Evolutionary conservation across 2,888 invertebrate genomes (phyloP).

Genomic region (Nowickia ferox): DNA sequence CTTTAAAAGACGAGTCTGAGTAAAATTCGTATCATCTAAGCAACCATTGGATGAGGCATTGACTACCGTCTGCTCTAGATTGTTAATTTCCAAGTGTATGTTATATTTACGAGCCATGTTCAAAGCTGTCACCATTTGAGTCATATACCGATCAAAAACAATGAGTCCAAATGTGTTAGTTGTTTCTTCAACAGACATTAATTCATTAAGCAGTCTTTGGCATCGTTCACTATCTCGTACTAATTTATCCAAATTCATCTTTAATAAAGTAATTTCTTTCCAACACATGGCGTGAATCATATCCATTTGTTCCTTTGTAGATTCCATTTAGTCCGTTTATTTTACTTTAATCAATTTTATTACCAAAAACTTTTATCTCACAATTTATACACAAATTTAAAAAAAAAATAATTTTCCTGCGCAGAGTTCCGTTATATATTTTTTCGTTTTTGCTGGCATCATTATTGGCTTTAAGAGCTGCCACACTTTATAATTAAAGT

Average conservation of each 20-base stretch:
- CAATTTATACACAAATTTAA: too few relatives aligned
- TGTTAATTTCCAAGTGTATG: slow-evolving; percentile 70
- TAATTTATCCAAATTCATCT: slow-evolving; percentile 62
- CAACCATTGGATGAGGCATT: slow-evolving; percentile 17
- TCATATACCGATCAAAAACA: slow-evolving; percentile 72
- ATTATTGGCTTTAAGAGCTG: neutral
- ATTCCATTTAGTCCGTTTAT: slow-evolving; percentile 25
- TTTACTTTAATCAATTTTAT: neutral
- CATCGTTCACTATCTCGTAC: slow-evolving; percentile 62
- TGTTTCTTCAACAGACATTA: neutral
- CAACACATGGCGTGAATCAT: slow-evolving; percentile 69
- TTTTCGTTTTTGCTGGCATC: too few relatives aligned
- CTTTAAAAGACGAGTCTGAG: slow-evolving; percentile 46
- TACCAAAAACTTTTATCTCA: neutral
- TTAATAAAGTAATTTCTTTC: slow-evolving; percentile 67
- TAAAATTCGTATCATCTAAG: neutral
- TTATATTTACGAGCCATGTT: slow-evolving; percentile 73
- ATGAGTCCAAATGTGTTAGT: slow-evolving; percentile 62
- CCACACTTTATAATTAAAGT: neutral
- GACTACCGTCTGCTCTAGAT: slow-evolving; percentile 51
- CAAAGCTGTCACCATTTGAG: slow-evolving; percentile 64
- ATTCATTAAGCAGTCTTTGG: slow-evolving; percentile 29
- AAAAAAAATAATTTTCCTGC: slow-evolving; percentile 4
- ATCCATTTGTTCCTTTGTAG: slow-evolving; percentile 56
- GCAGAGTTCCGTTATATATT: slow-evolving; percentile 10